Percentiles rank a stretch among this genome's conserved stretches.
Evolutionary conservation across 2,797 vertebrate genomes (phyloP).

Genomic region (Dendrocincla tyrannina): DNA sequence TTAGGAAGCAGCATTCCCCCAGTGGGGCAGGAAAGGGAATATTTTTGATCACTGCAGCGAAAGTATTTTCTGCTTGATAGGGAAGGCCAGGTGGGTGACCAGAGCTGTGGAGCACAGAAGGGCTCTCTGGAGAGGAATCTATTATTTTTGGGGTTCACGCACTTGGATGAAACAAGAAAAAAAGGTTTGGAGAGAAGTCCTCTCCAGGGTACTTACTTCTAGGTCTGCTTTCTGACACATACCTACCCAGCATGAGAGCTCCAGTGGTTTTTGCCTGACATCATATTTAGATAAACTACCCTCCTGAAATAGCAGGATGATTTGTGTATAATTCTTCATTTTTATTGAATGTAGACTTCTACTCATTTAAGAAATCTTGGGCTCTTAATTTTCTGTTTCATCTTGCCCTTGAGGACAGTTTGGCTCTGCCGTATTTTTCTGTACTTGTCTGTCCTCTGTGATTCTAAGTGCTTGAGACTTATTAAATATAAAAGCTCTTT

Average conservation of each 20-base stretch:
- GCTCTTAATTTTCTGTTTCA: slow-evolving; percentile 11
- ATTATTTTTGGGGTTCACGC: not conserved
- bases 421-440: slow-evolving; percentile 9
- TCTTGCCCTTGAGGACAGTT: slow-evolving; percentile 1
- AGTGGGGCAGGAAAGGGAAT: not conserved
- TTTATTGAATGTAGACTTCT: not conserved
- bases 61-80: slow-evolving; percentile 51
- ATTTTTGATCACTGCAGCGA: slow-evolving; percentile 8
- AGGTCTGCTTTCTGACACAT: slow-evolving; percentile 14
- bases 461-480: slow-evolving; percentile 38
- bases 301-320: not conserved
- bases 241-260: not conserved
- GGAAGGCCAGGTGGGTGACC: slow-evolving; percentile 40
- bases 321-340: not conserved
- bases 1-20: not conserved
- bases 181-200: not conserved
- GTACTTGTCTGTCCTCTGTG: slow-evolving; percentile 9
- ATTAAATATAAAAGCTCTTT: slow-evolving; percentile 54
- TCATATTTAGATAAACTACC: not conserved
- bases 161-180: not conserved
- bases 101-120: not conserved
- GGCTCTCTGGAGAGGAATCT: not conserved
- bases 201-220: not conserved
- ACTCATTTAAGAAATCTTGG: not conserved
- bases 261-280: not conserved